Evolutionary conservation across 2,113 vertebrate genomes (phyloP), one percentile per base, ranked within the genome.

Genomic region (Sorex araneus): DNA sequence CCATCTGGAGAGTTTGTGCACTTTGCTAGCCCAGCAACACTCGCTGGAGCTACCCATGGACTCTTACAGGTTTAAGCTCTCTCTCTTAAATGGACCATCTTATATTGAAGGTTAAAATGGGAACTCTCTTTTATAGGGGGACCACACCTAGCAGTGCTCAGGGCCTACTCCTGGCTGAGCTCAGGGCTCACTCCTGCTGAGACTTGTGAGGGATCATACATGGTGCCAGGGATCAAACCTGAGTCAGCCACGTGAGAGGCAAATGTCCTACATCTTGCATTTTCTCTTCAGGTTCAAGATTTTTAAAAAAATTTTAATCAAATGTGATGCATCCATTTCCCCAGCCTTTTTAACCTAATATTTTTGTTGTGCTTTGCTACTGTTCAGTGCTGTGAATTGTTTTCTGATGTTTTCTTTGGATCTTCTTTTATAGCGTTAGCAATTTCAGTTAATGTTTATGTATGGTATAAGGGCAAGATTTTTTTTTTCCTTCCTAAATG

Each of bases 341-440:
- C 40, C 18, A 5, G 4, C 21, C 18, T 60, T 43, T 85, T 69
- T 76, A 9, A 87, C 40, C 36, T 84, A 64, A 67, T 45, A 25
- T 12, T 36, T 47, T 95, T 71, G 30, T 2, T 84, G 45, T 30
- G 34, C 66, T 86, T n/a, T 86, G 28, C 69, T 60, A 23, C 32
- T 70, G 9, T 4, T 45, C 15, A 40, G 13, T 43, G 10, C 60
- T 43, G 32, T 23, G 9, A 66, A 43, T 77, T 63, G 87, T 83
- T 70, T 40, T 69, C 19, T 86, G 32, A 50, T 36, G 2, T 79
- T 90, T 86, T 78, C 69, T 92, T 85, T 70, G 54, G 77, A 57
- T 79, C 32, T 47, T 79, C 32, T 47, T 85, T 77, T 47, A 47
- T 73, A 69, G 64, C 11, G 64, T 89, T 70, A 64, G 11, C 3